phyloP scores from a whole-genome alignment of 2,797 vertebrate genomes.

The Rhadinocentrus ornatus region DNA sequence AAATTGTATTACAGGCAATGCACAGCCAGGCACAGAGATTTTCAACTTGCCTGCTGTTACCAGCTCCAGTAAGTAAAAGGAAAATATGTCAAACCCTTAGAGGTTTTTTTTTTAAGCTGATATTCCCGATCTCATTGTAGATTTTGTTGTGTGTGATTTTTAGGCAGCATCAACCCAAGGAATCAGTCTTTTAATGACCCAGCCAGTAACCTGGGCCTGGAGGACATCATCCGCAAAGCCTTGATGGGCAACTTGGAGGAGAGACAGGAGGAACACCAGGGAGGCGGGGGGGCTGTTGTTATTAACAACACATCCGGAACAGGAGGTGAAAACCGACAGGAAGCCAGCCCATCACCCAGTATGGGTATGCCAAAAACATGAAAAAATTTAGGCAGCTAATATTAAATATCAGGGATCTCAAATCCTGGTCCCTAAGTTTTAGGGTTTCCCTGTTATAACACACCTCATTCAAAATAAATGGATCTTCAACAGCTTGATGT shows the following conservation, averaged over 20 bases:
- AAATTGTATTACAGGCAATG: conserved; percentile 86
- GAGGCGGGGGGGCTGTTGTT: conserved; percentile 74
- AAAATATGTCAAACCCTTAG: neutral
- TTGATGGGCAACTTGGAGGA: conserved; percentile 98
- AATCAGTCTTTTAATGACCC: conserved; percentile 96
- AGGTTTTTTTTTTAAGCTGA: neutral
- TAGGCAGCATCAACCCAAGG: conserved; percentile 92
- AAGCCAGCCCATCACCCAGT: conserved; percentile 92
- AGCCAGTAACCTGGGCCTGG: conserved; percentile 95
- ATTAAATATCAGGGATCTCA: neutral
- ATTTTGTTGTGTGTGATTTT: conserved; percentile 47
- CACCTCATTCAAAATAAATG: no score
- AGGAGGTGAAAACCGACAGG: conserved; percentile 87
- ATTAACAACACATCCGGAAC: conserved; percentile 73
- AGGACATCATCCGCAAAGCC: conserved; percentile 99
- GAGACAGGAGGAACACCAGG: conserved; percentile 91
- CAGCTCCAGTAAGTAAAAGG: conserved; percentile 88
- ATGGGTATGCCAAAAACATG: conserved; percentile 81
- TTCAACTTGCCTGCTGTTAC: conserved; percentile 99
- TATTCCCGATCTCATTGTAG: conserved; percentile 19
- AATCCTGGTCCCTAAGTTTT: no score
- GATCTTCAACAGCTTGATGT: no score
- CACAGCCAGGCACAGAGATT: conserved; percentile 99
- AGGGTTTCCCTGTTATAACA: no score
- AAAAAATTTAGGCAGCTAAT: no score